Evolutionary conservation across 2,797 vertebrate genomes (phyloP), one percentile per base, ranked within the genome.

Genomic region (Aplochiton taeniatus): DNA sequence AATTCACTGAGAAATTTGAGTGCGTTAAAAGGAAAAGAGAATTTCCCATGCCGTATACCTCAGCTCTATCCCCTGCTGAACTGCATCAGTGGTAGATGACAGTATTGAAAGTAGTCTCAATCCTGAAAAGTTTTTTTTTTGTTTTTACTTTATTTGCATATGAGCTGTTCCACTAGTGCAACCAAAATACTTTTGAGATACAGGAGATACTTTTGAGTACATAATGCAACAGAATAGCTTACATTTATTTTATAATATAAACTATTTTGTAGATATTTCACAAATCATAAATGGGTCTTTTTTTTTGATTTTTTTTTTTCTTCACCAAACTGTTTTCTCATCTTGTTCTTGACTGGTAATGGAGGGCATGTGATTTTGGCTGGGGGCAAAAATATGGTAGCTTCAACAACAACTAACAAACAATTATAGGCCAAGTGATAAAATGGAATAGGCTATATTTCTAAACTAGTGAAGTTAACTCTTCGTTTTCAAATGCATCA

Each of bases 401-500:
- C 31, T 6, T 31, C 31, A 31, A 6, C 31, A 31, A 31, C 31
- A 31, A 3, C 6, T 31, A 3, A 3, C 31, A 31, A 31, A 31
- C 31, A 31, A 31, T 31, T 31, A 31, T 31, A 31, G 31, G 31
- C 31, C 31, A 31, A 31, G 31, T 31, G 31, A 31, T 31, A 6
- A 31, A 31, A 31, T 31, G 31, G 31, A 31, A 31, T 31, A 31
- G 31, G 2, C 3, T 31, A 6, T 31, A 31, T 31, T 31, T 58
- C 65, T 70, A 61, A 17, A 17, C 45, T 64, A 54, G 57, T 14
- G 43, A 55, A 58, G 16, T 50, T 58, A 49, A 56, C 49, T 61
- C 43, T 58, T n/a, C n/a, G 12, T 11, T 72, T 72, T 49, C 45
- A 75, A 81, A 71, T 56, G 17, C 46, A 76, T 84, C 58, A 79